These are phyloP conservation scores for Hemibagrus guttatus DNA, from an alignment of 2,797 vertebrate species.

Conservation along the genomic window DNA sequence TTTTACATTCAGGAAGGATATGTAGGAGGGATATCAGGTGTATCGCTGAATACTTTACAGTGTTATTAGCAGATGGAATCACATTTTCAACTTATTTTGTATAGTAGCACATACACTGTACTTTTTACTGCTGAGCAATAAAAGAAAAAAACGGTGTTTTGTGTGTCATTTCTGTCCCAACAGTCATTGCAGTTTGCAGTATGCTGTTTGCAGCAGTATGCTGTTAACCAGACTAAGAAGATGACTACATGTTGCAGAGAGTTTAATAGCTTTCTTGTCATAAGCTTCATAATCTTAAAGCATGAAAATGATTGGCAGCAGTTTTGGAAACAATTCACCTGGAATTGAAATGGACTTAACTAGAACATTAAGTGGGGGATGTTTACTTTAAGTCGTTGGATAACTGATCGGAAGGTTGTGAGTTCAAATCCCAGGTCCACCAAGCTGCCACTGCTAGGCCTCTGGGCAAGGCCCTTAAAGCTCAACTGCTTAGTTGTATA, in stretches of 20 bases:
- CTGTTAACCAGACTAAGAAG: neutral
- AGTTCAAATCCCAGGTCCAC: no score
- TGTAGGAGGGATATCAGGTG: neutral
- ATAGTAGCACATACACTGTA: conserved; percentile 81
- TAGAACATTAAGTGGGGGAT: no score
- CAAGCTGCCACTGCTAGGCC: no score
- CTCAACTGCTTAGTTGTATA: no score
- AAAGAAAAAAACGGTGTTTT: conserved; percentile 66
- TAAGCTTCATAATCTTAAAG: neutral
- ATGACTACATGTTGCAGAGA: neutral
- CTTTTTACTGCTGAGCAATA: conserved; percentile 85
- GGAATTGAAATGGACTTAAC: neutral
- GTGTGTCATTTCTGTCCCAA: conserved; percentile 24
- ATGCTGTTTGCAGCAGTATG: no score
- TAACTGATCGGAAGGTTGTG: no score
- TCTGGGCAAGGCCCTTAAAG: no score
- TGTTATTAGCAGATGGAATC: conserved; percentile 64
- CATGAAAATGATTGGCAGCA: neutral
- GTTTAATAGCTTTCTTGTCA: neutral
- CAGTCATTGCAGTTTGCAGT: neutral
- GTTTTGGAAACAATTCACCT: neutral
- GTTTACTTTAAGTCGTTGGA: no score
- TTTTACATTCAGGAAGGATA: conserved; percentile 32
- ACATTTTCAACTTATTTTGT: conserved; percentile 76
- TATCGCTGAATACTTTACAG: conserved; percentile 60